A percentile compares a stretch with the other conserved stretches of the same genome.
Conservation (phyloP, 2,113 vertebrate genomes). For the Rattus rattus region DNA sequence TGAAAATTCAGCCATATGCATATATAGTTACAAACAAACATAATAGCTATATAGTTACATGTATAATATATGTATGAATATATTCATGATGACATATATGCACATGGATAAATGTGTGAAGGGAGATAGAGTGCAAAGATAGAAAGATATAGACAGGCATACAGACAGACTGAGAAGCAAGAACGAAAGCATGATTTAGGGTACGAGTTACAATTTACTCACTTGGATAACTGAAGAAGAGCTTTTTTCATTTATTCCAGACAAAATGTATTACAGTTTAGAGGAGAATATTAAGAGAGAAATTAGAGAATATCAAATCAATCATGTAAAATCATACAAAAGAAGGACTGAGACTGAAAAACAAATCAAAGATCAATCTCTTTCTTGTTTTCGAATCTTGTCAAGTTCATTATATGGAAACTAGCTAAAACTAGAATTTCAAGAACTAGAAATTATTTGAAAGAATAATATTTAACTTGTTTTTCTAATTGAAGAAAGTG, state of each 20-base stretch:
- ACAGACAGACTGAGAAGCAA: background rate
- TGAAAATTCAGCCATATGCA: background rate
- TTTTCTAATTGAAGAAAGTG: background rate
- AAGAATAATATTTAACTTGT: background rate
- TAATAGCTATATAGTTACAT: background rate
- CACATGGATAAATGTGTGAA: background rate
- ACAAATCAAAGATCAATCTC: background rate
- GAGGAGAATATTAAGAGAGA: background rate
- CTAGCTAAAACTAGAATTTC: background rate
- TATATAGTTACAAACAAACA: background rate
- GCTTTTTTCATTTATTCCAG: background rate
- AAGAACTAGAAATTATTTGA: background rate
- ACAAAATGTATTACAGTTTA: background rate
- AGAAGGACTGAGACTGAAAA: background rate
- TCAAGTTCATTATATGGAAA: background rate
- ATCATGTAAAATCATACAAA: background rate
- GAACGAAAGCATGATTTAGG: background rate
- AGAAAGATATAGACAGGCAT: background rate
- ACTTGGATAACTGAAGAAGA: background rate
- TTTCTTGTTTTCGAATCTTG: background rate
- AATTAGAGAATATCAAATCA: background rate
- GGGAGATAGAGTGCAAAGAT: accelerated
- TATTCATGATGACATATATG: background rate
- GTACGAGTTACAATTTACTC: background rate
- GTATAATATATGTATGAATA: background rate